A percentile compares a stretch with the other conserved stretches of the same genome.
Evolutionary conservation across 2,888 invertebrate genomes (phyloP).

Genomic region (Eudasyphora cyanicolor): DNA sequence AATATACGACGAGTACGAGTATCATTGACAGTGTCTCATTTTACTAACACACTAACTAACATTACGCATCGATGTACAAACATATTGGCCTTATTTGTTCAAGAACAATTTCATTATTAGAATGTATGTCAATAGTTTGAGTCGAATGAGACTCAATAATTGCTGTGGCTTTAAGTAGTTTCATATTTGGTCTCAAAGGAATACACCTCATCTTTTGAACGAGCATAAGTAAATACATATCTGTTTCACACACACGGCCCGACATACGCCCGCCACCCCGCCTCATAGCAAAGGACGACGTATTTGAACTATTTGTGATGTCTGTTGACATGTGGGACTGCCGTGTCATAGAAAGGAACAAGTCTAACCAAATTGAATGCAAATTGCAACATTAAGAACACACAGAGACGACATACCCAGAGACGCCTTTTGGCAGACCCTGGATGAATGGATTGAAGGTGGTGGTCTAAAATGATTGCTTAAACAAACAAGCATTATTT

Average conservation of each 20-base stretch:
- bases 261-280: background rate
- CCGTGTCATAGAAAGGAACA: conserved; percentile 34
- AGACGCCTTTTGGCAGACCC: background rate
- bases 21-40: too few species aligned
- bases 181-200: conserved; percentile 43
- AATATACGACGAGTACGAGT: too few species aligned
- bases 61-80: background rate
- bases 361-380: conserved; percentile 47
- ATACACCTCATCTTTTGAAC: conserved; percentile 31
- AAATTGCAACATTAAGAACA: conserved; percentile 38
- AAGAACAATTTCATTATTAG: conserved; percentile 45
- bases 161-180: conserved; percentile 45
- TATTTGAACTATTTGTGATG: background rate
- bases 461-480: background rate
- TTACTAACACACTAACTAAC: background rate
- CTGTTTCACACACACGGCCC: background rate
- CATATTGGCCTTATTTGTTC: conserved; percentile 29
- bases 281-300: background rate
- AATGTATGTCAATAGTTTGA: conserved; percentile 21
- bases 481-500: background rate
- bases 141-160: conserved; percentile 15
- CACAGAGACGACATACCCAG: background rate
- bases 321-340: conserved; percentile 35
- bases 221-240: conserved; percentile 4
- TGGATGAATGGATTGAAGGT: background rate